Evolutionary conservation across 2,113 vertebrate species (phyloP).

Genomic region (Onychostruthus taczanowskii): DNA sequence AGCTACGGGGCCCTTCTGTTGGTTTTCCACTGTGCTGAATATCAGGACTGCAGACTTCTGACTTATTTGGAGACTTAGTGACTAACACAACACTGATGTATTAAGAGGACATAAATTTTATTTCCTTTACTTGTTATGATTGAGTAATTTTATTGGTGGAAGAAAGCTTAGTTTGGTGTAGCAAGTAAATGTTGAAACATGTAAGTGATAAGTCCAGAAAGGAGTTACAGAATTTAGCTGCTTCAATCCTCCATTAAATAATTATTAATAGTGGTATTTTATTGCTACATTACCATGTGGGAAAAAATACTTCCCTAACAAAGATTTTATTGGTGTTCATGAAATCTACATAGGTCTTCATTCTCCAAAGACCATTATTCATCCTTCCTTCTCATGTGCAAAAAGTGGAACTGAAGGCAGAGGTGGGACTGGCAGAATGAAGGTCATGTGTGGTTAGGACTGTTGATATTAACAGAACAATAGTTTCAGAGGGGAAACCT

Average conservation of each 20-base stretch:
- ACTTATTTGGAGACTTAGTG: slow-evolving; percentile 73
- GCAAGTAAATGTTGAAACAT: not conserved
- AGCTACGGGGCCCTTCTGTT: slow-evolving; percentile 91
- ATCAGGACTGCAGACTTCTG: slow-evolving; percentile 81
- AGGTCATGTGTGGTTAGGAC: not conserved
- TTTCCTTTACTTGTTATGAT: slow-evolving; percentile 29
- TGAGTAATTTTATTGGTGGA: slow-evolving; percentile 10
- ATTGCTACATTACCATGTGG: not conserved
- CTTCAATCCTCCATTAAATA: not conserved
- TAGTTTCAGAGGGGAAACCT: not conserved
- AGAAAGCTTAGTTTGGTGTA: not conserved
- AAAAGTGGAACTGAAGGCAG: not conserved
- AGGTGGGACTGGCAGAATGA: not conserved
- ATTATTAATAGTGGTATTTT: not conserved
- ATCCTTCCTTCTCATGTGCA: not conserved
- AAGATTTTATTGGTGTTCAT: not conserved
- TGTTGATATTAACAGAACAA: not conserved
- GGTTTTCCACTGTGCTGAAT: slow-evolving; percentile 88
- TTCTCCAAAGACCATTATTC: not conserved
- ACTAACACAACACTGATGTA: slow-evolving; percentile 50
- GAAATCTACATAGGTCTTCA: not conserved
- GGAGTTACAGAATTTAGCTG: not conserved
- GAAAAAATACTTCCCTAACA: not conserved
- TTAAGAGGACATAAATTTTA: slow-evolving; percentile 52
- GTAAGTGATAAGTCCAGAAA: not conserved